A percentile compares a stretch with the other conserved stretches of the same genome.
These are phyloP conservation scores for Takifugu rubripes DNA, from an alignment of 2,797 vertebrate species.

Conservation along the genomic window DNA sequence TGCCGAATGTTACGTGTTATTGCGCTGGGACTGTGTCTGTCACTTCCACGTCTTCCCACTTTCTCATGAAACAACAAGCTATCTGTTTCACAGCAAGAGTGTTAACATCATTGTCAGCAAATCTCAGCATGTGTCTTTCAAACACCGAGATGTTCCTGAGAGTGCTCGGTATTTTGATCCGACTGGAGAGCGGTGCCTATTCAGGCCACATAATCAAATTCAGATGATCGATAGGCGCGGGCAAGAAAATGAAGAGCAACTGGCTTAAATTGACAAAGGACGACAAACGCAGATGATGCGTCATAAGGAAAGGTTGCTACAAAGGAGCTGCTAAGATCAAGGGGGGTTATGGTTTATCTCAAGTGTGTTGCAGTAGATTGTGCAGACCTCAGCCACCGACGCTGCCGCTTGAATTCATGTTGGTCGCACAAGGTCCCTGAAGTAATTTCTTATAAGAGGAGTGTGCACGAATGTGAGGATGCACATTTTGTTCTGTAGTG, in stretches of 20 bases:
- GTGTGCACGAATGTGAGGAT: constrained; percentile 34
- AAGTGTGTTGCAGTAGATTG: constrained; percentile 10
- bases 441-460: constrained; percentile 63
- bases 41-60: constrained; percentile 46
- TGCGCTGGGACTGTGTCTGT: constrained; percentile 43
- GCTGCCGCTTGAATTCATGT: constrained; percentile 46
- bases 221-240: constrained; percentile 40
- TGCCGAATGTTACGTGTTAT: constrained; percentile 33
- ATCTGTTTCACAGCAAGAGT: constrained; percentile 57
- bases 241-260: constrained; percentile 16
- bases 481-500: constrained; percentile 61
- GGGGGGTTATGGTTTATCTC: constrained; percentile 25
- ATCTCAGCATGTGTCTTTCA: constrained; percentile 56
- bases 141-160: constrained; percentile 51
- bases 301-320: constrained; percentile 64
- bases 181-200: constrained; percentile 40
- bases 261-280: constrained; percentile 42
- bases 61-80: constrained; percentile 59
- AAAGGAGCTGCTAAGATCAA: constrained; percentile 41
- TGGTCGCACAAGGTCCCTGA: constrained; percentile 55
- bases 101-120: constrained; percentile 51
- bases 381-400: constrained; percentile 24
- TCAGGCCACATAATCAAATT: constrained; percentile 41
- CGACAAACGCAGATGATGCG: constrained; percentile 51
- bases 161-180: constrained; percentile 47